phyloP scores from a whole-genome alignment of 2,888 invertebrate species.

The Nomada flava region DNA sequence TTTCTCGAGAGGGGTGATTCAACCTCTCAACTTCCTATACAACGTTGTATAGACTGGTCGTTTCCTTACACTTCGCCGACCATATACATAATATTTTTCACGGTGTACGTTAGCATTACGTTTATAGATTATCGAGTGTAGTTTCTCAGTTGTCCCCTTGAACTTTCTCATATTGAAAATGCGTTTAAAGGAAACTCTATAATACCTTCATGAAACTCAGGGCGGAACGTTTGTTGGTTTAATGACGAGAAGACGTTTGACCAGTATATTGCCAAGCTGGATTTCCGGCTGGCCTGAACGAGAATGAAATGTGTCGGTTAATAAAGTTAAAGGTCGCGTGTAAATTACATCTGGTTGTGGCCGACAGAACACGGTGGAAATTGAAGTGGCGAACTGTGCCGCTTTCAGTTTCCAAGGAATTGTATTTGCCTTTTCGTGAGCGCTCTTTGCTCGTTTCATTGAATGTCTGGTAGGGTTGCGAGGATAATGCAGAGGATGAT shows the following conservation, averaged over 20 bases:
- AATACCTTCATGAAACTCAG: too few species aligned
- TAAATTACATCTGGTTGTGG: constrained; percentile 39
- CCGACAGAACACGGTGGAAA: constrained; percentile 23
- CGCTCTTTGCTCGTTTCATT: constrained; percentile 29
- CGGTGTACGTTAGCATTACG: too few species aligned
- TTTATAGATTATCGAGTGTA: too few species aligned
- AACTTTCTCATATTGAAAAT: too few species aligned
- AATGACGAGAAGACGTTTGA: neutral
- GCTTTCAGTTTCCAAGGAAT: constrained; percentile 10
- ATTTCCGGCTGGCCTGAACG: neutral
- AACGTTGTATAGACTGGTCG: too few species aligned
- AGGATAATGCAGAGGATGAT: constrained; percentile 3
- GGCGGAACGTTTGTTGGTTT: neutral
- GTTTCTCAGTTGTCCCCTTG: too few species aligned
- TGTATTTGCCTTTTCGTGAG: constrained; percentile 24
- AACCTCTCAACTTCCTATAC: too few species aligned
- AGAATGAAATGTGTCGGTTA: constrained; percentile 29
- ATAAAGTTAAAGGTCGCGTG: constrained; percentile 57
- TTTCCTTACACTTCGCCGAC: too few species aligned
- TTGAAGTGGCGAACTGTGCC: constrained; percentile 12
- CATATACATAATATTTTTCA: too few species aligned
- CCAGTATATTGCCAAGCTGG: constrained; percentile 33
- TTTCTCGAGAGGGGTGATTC: neutral
- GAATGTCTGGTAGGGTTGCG: neutral
- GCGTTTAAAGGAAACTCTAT: too few species aligned